These are phyloP conservation scores for Eciton burchellii DNA, from an alignment of 1,140 invertebrate genomes.

Conservation along the genomic window DNA sequence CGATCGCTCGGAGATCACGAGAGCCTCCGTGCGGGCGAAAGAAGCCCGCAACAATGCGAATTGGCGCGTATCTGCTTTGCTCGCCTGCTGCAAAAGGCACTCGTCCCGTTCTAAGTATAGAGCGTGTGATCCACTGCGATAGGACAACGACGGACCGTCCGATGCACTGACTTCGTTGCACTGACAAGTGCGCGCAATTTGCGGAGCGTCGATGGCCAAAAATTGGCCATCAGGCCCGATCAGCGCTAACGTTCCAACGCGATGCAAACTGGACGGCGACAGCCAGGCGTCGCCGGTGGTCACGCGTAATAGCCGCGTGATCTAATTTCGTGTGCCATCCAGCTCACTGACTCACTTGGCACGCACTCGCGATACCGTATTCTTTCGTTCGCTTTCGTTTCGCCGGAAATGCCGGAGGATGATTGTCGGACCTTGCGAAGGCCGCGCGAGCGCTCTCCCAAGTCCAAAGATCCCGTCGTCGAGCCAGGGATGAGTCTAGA, in stretches of 20 bases:
- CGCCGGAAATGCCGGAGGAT: conserved; percentile 57
- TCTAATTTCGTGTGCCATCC: conserved; percentile 73
- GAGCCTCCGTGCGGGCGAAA: not conserved
- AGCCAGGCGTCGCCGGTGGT: conserved; percentile 55
- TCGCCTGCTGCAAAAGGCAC: conserved; percentile 52
- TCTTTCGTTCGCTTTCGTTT: conserved; percentile 62
- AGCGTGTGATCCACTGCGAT: conserved; percentile 43
- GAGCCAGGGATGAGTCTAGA: not conserved
- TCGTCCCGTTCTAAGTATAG: conserved; percentile 54
- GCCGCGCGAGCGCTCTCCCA: conserved; percentile 26
- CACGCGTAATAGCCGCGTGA: conserved; percentile 67
- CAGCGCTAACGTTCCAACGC: conserved; percentile 63
- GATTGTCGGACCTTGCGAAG: conserved; percentile 52
- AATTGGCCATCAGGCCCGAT: conserved; percentile 45
- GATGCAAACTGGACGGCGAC: conserved; percentile 66
- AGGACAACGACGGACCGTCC: conserved; percentile 41
- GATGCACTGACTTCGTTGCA: too few species aligned
- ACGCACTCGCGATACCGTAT: conserved; percentile 58
- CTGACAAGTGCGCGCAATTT: conserved; percentile 44
- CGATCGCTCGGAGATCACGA: not conserved
- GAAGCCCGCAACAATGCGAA: conserved; percentile 26
- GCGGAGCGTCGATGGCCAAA: conserved; percentile 32
- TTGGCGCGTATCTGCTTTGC: conserved; percentile 20
- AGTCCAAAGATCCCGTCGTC: not conserved
- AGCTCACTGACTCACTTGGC: conserved; percentile 76